Base-by-base conservation (phyloP, 35 echinoderm and acorn worm species). In the Ophioderma brevispina region DNA sequence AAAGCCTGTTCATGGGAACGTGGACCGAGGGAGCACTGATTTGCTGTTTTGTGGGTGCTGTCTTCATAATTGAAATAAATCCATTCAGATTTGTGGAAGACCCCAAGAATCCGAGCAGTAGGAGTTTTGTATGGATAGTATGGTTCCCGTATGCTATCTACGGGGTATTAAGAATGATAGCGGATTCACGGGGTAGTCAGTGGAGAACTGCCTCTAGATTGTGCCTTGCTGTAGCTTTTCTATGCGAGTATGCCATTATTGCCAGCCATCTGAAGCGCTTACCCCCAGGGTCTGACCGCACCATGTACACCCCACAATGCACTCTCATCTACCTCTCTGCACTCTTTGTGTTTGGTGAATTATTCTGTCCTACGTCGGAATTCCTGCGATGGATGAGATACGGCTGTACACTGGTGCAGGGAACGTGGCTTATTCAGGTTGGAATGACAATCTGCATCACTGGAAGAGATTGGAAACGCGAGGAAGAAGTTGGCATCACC, bases 371-470 rank as follows among this genome's bases (percentile, higher is more conserved):
- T 35, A 50, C 78, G 35, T 80, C 82, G 52, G 80, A 92, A 33
- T 85, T 82, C 13, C 63, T 96, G 8, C 13, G 79, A n/a, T 92
- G 92, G 81, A 35, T 96, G 35, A 77, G 94, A 32, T 92, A 86
- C 31, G 94, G 94, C 0, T 80, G 80, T 59, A 93, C 94, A 3
- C 35, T 96, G 35, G 87, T 96, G 40, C 92, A 90, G 77, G 94
- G 94, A 0, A 96, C 90, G 23, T 96, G 94, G 94, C 85, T 85
- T 14, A 79, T 92, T 0, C 94, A 96, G 56, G 81, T 96, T 19
- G 94, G 90, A 15, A 93, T 92, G 90, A 96, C 94, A 1, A 86
- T 96, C 30, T 93, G 94, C 28, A 89, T 96, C 86, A 96, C 86
- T 8, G 94, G 94, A 5, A 34, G 94, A 28, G 90, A 96, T 87